phyloP scores from a whole-genome alignment of 2,797 vertebrate species.

The Stomatorhinus walkeri region DNA sequence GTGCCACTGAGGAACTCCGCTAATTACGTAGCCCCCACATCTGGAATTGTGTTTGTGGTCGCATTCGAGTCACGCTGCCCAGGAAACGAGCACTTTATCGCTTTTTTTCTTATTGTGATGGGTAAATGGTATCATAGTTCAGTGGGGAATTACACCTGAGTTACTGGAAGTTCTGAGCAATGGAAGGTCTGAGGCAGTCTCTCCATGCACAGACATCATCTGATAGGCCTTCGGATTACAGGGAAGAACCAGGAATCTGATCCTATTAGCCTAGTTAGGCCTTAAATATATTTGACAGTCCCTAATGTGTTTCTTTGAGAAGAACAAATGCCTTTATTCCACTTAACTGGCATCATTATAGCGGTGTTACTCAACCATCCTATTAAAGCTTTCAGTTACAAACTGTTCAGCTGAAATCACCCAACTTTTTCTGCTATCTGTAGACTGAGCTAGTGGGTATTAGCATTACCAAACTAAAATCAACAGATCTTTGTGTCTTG shows the following conservation, averaged over 20 bases:
- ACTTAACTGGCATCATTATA: constrained; percentile 14
- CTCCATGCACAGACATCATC: neutral
- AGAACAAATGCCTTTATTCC: neutral
- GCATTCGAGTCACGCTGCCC: neutral
- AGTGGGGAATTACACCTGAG: neutral
- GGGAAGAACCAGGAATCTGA: neutral
- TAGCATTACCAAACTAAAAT: neutral
- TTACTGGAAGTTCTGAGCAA: constrained; percentile 10
- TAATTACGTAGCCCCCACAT: constrained; percentile 10
- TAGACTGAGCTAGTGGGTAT: constrained; percentile 24
- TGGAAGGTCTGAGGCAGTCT: neutral
- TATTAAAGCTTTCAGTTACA: constrained; percentile 42
- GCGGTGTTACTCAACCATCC: constrained; percentile 23
- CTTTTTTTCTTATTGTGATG: neutral
- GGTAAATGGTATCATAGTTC: neutral
- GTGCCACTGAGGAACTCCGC: neutral
- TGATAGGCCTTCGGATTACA: neutral
- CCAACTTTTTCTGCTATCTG: constrained; percentile 33
- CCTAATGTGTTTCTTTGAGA: neutral
- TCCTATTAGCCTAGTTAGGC: neutral
- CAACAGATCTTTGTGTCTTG: neutral
- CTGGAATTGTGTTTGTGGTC: constrained; percentile 23
- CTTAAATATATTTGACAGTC: neutral
- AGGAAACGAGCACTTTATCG: neutral
- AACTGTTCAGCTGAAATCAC: constrained; percentile 26